phyloP scores from a whole-genome alignment of 2,113 vertebrate genomes.

The Probosciger aterrimus region DNA sequence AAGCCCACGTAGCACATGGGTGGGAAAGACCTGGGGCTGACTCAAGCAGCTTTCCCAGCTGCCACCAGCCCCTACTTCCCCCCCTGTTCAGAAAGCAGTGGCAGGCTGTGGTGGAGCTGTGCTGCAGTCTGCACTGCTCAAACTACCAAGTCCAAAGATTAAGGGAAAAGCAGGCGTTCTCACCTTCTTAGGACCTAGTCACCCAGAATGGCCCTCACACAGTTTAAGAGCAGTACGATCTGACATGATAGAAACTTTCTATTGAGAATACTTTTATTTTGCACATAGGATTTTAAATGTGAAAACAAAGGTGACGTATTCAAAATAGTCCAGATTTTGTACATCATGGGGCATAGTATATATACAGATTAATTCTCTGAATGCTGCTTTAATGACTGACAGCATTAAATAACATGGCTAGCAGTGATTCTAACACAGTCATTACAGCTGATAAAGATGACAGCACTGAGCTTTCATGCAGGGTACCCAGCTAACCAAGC shows the following conservation, averaged over 20 bases:
- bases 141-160: not conserved
- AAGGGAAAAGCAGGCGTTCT: not conserved
- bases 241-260: not conserved
- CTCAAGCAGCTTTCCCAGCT: not conserved
- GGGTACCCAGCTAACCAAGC: not conserved
- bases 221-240: not conserved
- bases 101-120: fast-evolving
- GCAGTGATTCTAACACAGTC: not conserved
- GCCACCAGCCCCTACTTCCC: fast-evolving
- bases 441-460: not conserved
- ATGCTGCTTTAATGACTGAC: not conserved
- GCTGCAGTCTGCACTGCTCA: not conserved
- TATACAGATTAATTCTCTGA: not conserved
- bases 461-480: not conserved
- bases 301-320: not conserved
- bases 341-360: not conserved
- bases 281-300: not conserved
- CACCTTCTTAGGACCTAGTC: not conserved
- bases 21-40: not conserved
- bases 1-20: not conserved
- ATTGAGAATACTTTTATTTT: not conserved
- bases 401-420: not conserved
- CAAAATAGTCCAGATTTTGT: not conserved
- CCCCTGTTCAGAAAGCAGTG: not conserved
- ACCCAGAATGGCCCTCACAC: not conserved